Evolutionary conservation across 92 coral and sea anemone genomes (phyloP).

Genomic region (Hydrozoanthus gracilis): DNA sequence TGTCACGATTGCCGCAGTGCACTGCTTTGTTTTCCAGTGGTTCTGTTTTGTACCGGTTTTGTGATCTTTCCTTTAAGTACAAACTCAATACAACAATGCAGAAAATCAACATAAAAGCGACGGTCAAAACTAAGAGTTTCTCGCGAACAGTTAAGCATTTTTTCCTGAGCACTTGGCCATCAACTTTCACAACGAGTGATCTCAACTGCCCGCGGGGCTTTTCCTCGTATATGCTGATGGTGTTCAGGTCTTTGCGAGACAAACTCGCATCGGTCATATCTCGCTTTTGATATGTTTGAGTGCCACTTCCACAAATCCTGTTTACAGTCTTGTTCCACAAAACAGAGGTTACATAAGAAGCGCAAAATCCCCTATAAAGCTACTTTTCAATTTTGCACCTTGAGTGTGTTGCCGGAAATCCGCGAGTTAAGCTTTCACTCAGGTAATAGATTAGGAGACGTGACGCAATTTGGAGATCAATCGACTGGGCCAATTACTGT

Average conservation of each 20-base stretch:
- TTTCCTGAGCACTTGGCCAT: background rate
- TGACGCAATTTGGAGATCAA: slow-evolving; percentile 16
- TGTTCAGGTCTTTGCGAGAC: background rate
- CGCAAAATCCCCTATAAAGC: background rate
- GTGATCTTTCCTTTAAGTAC: slow-evolving; percentile 56
- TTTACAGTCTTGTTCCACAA: background rate
- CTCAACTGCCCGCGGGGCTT: background rate
- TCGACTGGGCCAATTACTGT: slow-evolving; percentile 16
- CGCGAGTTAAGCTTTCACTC: background rate
- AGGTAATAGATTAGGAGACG: background rate
- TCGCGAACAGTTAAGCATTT: slow-evolving; percentile 52
- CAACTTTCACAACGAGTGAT: slow-evolving; percentile 13
- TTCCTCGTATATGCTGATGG: background rate
- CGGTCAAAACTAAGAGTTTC: slow-evolving; percentile 55
- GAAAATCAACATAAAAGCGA: slow-evolving; percentile 64
- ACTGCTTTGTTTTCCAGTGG: background rate
- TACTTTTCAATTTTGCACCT: background rate
- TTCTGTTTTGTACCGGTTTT: slow-evolving; percentile 6
- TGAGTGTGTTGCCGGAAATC: background rate
- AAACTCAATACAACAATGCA: slow-evolving; percentile 69
- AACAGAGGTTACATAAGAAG: background rate
- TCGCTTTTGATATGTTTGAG: background rate
- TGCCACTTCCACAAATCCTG: background rate
- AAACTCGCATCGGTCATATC: slow-evolving; percentile 17
- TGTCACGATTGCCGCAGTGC: background rate